These are phyloP conservation scores for Dufourea novaeangliae DNA, from an alignment of 1,140 invertebrate species.

Conservation along the genomic window DNA sequence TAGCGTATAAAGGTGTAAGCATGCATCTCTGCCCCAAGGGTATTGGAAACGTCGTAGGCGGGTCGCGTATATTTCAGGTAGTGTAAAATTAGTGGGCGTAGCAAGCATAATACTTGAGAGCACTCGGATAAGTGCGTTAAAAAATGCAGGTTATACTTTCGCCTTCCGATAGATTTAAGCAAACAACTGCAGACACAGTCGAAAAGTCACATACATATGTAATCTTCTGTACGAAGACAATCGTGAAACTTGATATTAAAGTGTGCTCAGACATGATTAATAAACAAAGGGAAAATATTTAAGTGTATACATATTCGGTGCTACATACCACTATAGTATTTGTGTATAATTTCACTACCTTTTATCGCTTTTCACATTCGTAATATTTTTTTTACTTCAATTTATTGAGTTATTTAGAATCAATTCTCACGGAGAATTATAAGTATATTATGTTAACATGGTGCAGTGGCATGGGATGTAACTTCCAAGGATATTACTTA, in stretches of 20 bases:
- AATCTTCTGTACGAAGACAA: neutral
- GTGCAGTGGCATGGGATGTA: too few species aligned
- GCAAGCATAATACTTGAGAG: slow-evolving; percentile 53
- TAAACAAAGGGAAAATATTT: neutral
- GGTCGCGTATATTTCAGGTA: slow-evolving; percentile 51
- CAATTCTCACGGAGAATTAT: too few species aligned
- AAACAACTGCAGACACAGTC: neutral
- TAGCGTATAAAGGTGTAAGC: slow-evolving; percentile 19
- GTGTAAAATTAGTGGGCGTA: slow-evolving; percentile 53
- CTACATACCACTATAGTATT: too few species aligned
- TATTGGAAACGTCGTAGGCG: slow-evolving; percentile 55
- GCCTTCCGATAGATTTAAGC: slow-evolving; percentile 30
- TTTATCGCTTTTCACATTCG: too few species aligned
- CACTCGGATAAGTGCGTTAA: slow-evolving; percentile 62
- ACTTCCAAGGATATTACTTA: too few species aligned
- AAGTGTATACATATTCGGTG: too few species aligned
- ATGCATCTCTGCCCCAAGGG: slow-evolving; percentile 38
- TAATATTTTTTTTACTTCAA: too few species aligned
- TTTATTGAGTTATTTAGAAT: too few species aligned
- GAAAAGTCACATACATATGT: neutral
- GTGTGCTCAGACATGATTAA: too few species aligned
- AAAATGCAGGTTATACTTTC: slow-evolving; percentile 59
- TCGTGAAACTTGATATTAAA: neutral
- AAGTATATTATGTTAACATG: too few species aligned
- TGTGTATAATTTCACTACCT: too few species aligned